Percentiles rank a stretch among this genome's conserved stretches.
phyloP scores from a whole-genome alignment of 2,888 invertebrate species.

The Melinaea marsaeus region DNA sequence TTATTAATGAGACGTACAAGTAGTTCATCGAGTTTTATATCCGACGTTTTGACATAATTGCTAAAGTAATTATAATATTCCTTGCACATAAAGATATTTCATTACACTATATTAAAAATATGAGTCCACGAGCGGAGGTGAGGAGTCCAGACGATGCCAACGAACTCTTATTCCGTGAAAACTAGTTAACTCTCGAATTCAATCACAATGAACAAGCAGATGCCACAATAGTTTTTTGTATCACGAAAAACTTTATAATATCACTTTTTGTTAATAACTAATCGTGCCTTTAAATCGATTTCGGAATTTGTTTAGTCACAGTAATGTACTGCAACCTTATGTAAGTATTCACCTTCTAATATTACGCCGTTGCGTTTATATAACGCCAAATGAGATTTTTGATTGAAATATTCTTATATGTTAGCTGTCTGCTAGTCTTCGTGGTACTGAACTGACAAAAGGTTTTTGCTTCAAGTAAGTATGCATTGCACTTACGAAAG shows the following conservation, averaged over 20 bases:
- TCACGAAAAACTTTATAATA: constrained; percentile 55
- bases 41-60: no score
- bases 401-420: no score
- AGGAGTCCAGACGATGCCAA: constrained; percentile 38
- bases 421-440: no score
- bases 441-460: no score
- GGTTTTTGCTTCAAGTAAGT: no score
- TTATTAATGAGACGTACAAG: constrained; percentile 2
- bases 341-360: no score
- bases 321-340: no score
- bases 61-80: background rate
- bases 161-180: constrained; percentile 50
- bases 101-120: background rate
- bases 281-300: constrained; percentile 14
- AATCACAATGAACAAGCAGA: constrained; percentile 48
- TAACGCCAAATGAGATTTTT: no score
- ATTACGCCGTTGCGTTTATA: no score
- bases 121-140: constrained; percentile 9
- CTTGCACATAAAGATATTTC: background rate
- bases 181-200: constrained; percentile 50
- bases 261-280: constrained; percentile 43
- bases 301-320: constrained; percentile 9
- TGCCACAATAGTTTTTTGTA: constrained; percentile 46
- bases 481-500: no score
- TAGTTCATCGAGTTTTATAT: no score